Evolutionary conservation across 2,888 invertebrate species (phyloP).

Genomic region (Hypselothyrea guttata): DNA sequence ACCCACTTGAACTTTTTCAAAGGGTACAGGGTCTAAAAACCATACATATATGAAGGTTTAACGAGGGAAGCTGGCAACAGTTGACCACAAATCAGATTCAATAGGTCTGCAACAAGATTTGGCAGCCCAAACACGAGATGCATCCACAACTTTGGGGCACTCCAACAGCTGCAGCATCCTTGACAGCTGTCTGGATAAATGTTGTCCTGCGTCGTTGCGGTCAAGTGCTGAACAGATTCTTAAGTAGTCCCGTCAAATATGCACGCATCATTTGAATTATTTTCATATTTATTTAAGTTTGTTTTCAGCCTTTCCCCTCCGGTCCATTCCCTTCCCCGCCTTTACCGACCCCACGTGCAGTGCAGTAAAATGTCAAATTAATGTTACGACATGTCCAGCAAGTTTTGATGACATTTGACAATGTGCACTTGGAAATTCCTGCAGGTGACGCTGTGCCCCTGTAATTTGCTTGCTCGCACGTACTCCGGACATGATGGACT

Average conservation of each 20-base stretch:
- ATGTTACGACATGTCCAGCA: slow-evolving; percentile 76
- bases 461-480: slow-evolving; percentile 76
- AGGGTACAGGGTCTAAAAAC: too few species aligned
- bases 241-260: slow-evolving; percentile 43
- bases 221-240: slow-evolving; percentile 61
- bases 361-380: slow-evolving; percentile 79
- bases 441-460: slow-evolving; percentile 77
- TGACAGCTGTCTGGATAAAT: slow-evolving; percentile 53
- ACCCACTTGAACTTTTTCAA: too few species aligned
- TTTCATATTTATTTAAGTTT: neutral
- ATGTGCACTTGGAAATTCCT: slow-evolving; percentile 74
- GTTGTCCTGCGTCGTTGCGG: slow-evolving; percentile 65
- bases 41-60: slow-evolving; percentile 34
- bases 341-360: slow-evolving; percentile 42
- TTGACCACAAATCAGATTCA: slow-evolving; percentile 74
- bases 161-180: slow-evolving; percentile 70
- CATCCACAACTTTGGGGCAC: slow-evolving; percentile 21
- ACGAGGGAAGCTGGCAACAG: slow-evolving; percentile 45
- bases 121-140: slow-evolving; percentile 46
- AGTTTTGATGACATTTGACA: slow-evolving; percentile 77
- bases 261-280: slow-evolving; percentile 34
- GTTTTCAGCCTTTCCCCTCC: slow-evolving; percentile 12
- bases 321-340: too few species aligned
- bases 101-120: slow-evolving; percentile 63
- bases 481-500: slow-evolving; percentile 62